These are phyloP conservation scores for Camelus bactrianus DNA, from an alignment of 2,113 vertebrate genomes.

Conservation along the genomic window DNA sequence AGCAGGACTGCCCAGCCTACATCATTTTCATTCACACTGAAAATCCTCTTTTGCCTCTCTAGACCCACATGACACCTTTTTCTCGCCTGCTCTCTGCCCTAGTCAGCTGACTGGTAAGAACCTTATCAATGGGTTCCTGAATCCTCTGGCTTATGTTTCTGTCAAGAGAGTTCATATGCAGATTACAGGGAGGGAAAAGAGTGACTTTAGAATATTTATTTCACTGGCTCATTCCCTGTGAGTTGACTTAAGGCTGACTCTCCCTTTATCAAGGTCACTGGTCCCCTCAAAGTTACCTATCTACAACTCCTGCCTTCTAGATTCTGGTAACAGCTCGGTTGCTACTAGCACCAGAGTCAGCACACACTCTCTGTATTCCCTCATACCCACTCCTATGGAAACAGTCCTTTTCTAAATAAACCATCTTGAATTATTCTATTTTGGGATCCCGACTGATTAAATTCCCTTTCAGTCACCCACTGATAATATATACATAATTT, in stretches of 20 bases:
- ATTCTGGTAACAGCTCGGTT: background rate
- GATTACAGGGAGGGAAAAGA: background rate
- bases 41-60: background rate
- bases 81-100: background rate
- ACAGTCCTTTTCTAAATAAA: background rate
- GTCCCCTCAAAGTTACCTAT: background rate
- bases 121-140: background rate
- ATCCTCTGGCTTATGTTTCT: background rate
- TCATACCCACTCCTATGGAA: background rate
- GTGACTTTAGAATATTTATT: background rate
- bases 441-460: background rate
- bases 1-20: background rate
- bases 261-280: background rate
- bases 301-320: background rate
- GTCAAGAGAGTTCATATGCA: background rate
- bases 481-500: background rate
- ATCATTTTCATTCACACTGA: background rate
- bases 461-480: background rate
- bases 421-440: background rate
- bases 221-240: background rate
- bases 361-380: background rate
- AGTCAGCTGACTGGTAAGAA: background rate
- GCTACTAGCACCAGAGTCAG: background rate
- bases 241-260: background rate
- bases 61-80: background rate